Base-by-base conservation (phyloP, 2,113 vertebrate genomes). In the Lycocorax pyrrhopterus region DNA sequence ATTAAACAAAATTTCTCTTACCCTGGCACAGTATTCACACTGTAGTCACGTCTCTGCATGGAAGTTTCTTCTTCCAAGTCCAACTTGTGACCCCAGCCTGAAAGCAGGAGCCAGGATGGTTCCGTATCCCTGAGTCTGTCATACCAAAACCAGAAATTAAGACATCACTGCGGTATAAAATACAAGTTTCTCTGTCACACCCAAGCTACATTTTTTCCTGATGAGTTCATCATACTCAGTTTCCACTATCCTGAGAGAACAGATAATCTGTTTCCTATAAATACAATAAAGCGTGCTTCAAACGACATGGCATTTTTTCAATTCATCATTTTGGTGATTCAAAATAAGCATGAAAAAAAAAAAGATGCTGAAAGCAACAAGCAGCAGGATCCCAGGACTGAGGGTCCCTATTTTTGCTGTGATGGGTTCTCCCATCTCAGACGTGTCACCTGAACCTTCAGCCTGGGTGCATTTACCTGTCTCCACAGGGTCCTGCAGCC, bases 161-260 rank as follows among this genome's bases (percentile, higher is more conserved):
- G 16, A 47, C 2, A 2, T 55, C 83, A 49, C 16, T 89, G 58
- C 0, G 0, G 56, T 90, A 79, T 68, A 82, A 81, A 92, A 79
- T 49, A 84, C 19, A 47, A 63, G 43, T 81, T 89, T 94, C 77
- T 91, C 94, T 3, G 6, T 96, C 95, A 92, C 91, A 81, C 91
- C 74, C 87, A 94, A 56, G 22, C 46, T 84, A 23, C 89, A 69
- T 94, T 94, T 95, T 96, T 93, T 94, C 66, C 66, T 85, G 69
- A 91, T 94, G 91, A 91, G 62, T 75, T 89, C 95, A 87, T 91
- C 69, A 62, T 17, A 87, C 63, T 75, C 37, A 17, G 46, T 82
- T 79, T 91, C 73, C 66, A 76, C 66, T 72, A 76, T 37, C 71
- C 77, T 66, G 62, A 53, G 62, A 95, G 71, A 89, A 84, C 30